Evolutionary conservation across 2,797 vertebrate genomes (phyloP), one percentile per base, ranked within the genome.

Genomic region (Amphiprion clarkii): DNA sequence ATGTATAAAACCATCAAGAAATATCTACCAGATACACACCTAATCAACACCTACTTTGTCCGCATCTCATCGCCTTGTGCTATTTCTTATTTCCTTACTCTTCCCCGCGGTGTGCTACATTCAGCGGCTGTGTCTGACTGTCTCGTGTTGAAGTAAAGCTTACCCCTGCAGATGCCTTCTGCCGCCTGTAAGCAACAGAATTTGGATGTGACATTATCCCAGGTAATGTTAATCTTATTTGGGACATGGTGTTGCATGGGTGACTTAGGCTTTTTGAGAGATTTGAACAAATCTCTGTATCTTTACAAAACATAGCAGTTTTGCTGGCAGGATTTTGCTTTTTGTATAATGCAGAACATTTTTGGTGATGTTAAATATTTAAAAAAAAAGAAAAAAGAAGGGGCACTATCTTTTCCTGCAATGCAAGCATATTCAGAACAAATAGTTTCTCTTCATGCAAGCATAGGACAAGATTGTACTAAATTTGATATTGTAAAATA

Each of bases 171-270:
- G 78, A 87, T 31, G 55, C 54, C 54, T 78, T 82, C 58, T 81
- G 77, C 86, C 83, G 85, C 81, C 89, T 87, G 87, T 87, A 85
- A 84, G 72, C 62, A 39, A 67, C 76, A 74, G 73, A 88, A 89
- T 89, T 76, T 85, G 80, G 86, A 85, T 85, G 79, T 84, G 90
- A 90, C 87, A 90, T 85, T 90, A 91, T 90, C 84, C 36, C 61
- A 71, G 77, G 63, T 87, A 81, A 82, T 78, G 78, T 77, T 87
- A 81, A 82, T 84, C 88, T 89, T 92, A 93, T 92, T 88, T 87
- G 86, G 89, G 90, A 88, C 85, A 77, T 86, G 83, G 79, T 63
- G 64, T 77, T 83, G 74, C 82, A 84, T 65, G 67, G 78, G 67
- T 83, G 86, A 90, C 81, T 87, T 67, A 33, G 52, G 60, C 71